Conservation (phyloP, 2,113 vertebrate genomes). For the Bambusicola thoracicus region DNA sequence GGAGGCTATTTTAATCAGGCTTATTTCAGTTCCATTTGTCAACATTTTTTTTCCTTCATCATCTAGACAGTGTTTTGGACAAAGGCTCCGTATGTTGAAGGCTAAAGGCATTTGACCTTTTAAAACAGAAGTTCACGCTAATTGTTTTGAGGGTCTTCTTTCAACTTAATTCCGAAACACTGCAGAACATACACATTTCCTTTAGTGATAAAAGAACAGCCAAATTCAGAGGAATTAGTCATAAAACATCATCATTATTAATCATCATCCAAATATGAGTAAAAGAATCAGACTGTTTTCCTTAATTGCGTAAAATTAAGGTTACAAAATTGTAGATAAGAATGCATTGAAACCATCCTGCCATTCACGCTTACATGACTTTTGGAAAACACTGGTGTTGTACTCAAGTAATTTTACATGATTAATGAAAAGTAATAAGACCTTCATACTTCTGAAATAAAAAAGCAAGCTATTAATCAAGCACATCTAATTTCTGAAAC, state of each 20-base stretch:
- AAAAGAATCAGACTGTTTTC: neutral
- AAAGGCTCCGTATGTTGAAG: neutral
- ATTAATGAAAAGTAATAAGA: neutral
- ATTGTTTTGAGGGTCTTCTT: neutral
- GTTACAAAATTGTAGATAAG: neutral
- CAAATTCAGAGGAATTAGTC: neutral
- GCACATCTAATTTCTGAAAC: neutral
- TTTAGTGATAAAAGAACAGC: neutral
- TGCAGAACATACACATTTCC: neutral
- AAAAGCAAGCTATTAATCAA: neutral
- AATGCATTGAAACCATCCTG: neutral
- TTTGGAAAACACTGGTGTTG: neutral
- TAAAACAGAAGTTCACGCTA: neutral
- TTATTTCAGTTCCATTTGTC: neutral
- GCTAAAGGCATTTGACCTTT: neutral
- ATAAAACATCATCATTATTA: neutral
- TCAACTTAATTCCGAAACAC: neutral
- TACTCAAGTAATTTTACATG: neutral
- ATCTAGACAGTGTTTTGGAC: neutral
- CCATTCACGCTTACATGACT: neutral
- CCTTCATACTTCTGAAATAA: neutral
- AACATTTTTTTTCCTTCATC: neutral
- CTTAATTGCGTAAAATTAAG: neutral
- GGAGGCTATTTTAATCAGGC: neutral
- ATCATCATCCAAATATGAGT: neutral